A percentile compares a stretch with the other conserved stretches of the same genome.
Evolutionary conservation across 2,888 invertebrate species (phyloP).

Genomic region (Agrochola lota): DNA sequence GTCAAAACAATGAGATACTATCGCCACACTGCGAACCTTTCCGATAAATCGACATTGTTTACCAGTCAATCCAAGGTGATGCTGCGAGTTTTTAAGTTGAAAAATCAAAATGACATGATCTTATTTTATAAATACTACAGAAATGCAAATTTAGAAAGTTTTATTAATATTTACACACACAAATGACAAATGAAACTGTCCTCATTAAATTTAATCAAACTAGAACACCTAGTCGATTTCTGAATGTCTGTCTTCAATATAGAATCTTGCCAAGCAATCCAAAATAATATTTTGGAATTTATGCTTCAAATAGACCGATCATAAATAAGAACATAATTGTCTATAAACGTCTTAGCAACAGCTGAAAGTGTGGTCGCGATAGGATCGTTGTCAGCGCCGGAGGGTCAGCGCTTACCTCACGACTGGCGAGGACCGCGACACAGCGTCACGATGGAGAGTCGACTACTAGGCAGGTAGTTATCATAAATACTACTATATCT

Average conservation of each 20-base stretch:
- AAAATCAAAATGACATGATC: constrained; percentile 66
- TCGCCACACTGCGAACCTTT: constrained; percentile 76
- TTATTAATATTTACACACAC: constrained; percentile 6
- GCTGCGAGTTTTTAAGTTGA: constrained; percentile 59
- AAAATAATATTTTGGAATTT: constrained; percentile 65
- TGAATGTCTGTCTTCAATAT: neutral
- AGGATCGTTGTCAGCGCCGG: constrained; percentile 75
- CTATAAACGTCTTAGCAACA: constrained; percentile 79
- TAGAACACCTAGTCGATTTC: constrained; percentile 19
- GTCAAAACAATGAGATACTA: constrained; percentile 84
- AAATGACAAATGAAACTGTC: constrained; percentile 9
- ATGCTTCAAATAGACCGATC: constrained; percentile 71
- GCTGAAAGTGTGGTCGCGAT: constrained; percentile 77
- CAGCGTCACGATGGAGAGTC: constrained; percentile 57
- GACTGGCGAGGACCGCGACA: constrained; percentile 62
- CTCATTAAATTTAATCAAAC: constrained; percentile 11
- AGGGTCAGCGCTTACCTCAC: constrained; percentile 73
- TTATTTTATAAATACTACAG: constrained; percentile 6
- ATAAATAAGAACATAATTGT: constrained; percentile 79
- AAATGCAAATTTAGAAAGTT: constrained; percentile 24
- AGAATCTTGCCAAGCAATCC: constrained; percentile 30
- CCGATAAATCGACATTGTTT: constrained; percentile 76
- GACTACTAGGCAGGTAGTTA: constrained; percentile 55
- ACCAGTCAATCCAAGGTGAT: constrained; percentile 64
- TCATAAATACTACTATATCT: constrained; percentile 61